These are phyloP conservation scores for Castor canadensis DNA, from an alignment of 2,113 vertebrate genomes.

Conservation along the genomic window DNA sequence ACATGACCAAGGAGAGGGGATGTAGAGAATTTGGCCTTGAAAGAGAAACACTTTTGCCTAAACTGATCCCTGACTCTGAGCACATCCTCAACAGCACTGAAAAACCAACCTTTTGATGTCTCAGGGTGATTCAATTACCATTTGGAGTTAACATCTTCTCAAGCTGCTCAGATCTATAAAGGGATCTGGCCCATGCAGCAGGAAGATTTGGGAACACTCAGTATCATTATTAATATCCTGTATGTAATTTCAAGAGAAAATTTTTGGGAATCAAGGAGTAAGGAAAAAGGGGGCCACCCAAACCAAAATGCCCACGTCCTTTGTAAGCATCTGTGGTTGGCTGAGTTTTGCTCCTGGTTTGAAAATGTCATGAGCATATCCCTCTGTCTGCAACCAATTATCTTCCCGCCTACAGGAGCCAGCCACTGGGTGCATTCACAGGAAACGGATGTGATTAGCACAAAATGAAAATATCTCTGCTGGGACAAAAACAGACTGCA, in stretches of 20 bases:
- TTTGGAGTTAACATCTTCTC: not conserved
- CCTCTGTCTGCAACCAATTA: not conserved
- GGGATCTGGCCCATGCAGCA: not conserved
- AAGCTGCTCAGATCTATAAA: slow-evolving; percentile 18
- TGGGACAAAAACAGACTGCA: not conserved
- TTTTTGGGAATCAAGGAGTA: not conserved
- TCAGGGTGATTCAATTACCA: not conserved
- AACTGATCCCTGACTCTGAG: not conserved
- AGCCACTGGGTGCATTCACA: not conserved
- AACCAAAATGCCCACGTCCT: not conserved
- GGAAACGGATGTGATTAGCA: not conserved
- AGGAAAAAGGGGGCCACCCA: not conserved
- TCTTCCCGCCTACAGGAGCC: not conserved
- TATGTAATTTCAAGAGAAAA: slow-evolving; percentile 5
- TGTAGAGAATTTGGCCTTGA: not conserved
- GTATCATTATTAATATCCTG: not conserved
- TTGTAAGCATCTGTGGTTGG: not conserved
- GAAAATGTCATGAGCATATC: not conserved
- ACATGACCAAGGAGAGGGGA: not conserved
- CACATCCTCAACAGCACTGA: not conserved
- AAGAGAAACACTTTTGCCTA: not conserved
- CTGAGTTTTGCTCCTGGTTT: not conserved
- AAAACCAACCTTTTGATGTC: not conserved
- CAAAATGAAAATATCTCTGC: not conserved
- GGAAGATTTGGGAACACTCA: not conserved